Evolutionary conservation across 2,113 vertebrate genomes (phyloP), one percentile per base, ranked within the genome.

Genomic region (Apaloderma vittatum): DNA sequence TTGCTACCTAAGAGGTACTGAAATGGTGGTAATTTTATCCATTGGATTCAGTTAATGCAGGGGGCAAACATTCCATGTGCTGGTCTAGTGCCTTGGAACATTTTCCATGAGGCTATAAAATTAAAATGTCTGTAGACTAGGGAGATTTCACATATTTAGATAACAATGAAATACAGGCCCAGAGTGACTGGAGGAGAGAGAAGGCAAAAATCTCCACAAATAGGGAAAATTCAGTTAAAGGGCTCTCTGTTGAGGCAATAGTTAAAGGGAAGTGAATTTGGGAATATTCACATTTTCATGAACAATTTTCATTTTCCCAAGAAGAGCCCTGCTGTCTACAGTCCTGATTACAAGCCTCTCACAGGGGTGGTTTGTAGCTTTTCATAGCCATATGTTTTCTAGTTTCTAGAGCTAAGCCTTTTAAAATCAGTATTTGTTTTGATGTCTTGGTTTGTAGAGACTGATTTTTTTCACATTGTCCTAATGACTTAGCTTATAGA

Each of bases 401-500:
- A 72, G 55, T 78, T 94, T 93, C 92, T 93, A 79, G 93, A 95
- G 66, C 40, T 88, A 75, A 91, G 36, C 68, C 59, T 85, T 95
- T 96, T 89, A 87, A 96, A 96, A 93, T 82, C 82, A 94, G 37
- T 92, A 70, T 95, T 93, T 92, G 24, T 80, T 86, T 77, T 3
- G 1, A 36, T 85, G 20, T 81, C 73, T 75, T 66, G 24, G 20
- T 65, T 93, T 88, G 66, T 82, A 74, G 61, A 12, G 26, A 7
- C 14, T 70, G 40, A 14, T 40, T 71, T 83, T 89, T 97, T 95
- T 88, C n/a, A 92, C 48, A 27, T 97, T 80, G 34, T 95, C 46
- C 66, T 97, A 93, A 93, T 96, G 95, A 89, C 59, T 92, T 87
- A 49, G 58, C 61, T 97, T 96, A 49, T 85, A 86, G 40, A 48